Evolutionary conservation across 2,888 invertebrate genomes (phyloP).

Genomic region (Ochropacha duplaris): DNA sequence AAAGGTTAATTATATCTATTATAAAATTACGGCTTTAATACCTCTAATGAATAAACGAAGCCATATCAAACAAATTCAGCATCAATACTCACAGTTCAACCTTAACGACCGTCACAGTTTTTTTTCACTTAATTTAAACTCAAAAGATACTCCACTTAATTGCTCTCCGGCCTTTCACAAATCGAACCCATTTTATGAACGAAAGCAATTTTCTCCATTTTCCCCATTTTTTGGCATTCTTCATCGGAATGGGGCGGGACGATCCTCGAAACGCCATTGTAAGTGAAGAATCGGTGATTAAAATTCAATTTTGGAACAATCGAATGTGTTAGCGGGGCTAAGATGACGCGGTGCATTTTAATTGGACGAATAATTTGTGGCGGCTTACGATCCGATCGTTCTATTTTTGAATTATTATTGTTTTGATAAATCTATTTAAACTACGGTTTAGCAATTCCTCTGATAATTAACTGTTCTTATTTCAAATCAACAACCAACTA

Average conservation of each 20-base stretch:
- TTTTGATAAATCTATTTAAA: slow-evolving; percentile 4
- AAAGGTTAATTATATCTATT: too few species aligned
- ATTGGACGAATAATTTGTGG: slow-evolving; percentile 71
- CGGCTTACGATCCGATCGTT: slow-evolving; percentile 30
- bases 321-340: slow-evolving; percentile 67
- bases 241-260: slow-evolving; percentile 35
- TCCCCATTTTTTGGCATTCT: slow-evolving; percentile 79
- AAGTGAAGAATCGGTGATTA: slow-evolving; percentile 79
- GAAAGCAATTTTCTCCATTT: slow-evolving; percentile 73
- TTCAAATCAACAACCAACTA: too few species aligned
- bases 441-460: too few species aligned
- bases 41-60: background rate
- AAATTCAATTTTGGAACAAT: slow-evolving; percentile 83
- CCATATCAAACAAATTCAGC: background rate
- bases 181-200: slow-evolving; percentile 69
- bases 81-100: background rate
- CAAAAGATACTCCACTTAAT: slow-evolving; percentile 82
- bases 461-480: too few species aligned
- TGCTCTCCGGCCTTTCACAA: slow-evolving; percentile 68
- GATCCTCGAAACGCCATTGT: slow-evolving; percentile 62
- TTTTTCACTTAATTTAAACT: slow-evolving; percentile 83
- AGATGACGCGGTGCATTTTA: slow-evolving; percentile 77
- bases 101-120: slow-evolving; percentile 25
- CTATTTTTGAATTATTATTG: slow-evolving; percentile 28
- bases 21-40: too few species aligned